Conservation (phyloP, 2,888 invertebrate genomes). For the Vesta saturnalis region DNA sequence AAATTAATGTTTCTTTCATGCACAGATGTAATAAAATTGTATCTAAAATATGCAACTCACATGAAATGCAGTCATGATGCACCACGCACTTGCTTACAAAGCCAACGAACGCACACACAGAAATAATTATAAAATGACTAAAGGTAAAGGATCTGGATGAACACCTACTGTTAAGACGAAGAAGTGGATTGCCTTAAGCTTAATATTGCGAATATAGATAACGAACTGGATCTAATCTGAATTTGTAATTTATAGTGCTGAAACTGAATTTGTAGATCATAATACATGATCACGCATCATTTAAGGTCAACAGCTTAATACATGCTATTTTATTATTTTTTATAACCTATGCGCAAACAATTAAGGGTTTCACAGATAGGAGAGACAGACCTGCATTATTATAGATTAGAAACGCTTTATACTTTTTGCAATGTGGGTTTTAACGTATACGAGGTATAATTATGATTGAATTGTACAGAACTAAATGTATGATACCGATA, state of each 20-base stretch:
- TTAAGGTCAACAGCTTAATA: not conserved
- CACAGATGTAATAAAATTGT: no score
- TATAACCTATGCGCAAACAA: no score
- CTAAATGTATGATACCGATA: no score
- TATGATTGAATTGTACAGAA: no score
- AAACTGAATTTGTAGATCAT: slow-evolving; percentile 18
- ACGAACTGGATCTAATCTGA: slow-evolving; percentile 23
- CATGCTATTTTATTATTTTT: no score
- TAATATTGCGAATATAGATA: slow-evolving; percentile 28
- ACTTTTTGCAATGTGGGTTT: no score
- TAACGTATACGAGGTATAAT: no score
- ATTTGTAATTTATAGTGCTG: slow-evolving; percentile 23
- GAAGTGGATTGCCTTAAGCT: slow-evolving; percentile 30
- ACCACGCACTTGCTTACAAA: not conserved
- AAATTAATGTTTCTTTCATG: no score
- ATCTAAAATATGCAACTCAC: not conserved
- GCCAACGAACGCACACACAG: slow-evolving; percentile 1
- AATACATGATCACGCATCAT: not conserved
- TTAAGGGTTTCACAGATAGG: no score
- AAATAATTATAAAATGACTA: slow-evolving; percentile 6
- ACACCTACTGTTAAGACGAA: slow-evolving; percentile 7
- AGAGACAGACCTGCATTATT: no score
- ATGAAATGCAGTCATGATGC: not conserved
- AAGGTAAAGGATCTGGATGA: slow-evolving; percentile 2
- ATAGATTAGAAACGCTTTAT: no score